phyloP scores from a whole-genome alignment of 2,888 invertebrate genomes.

The Lithophane ornitopus region DNA sequence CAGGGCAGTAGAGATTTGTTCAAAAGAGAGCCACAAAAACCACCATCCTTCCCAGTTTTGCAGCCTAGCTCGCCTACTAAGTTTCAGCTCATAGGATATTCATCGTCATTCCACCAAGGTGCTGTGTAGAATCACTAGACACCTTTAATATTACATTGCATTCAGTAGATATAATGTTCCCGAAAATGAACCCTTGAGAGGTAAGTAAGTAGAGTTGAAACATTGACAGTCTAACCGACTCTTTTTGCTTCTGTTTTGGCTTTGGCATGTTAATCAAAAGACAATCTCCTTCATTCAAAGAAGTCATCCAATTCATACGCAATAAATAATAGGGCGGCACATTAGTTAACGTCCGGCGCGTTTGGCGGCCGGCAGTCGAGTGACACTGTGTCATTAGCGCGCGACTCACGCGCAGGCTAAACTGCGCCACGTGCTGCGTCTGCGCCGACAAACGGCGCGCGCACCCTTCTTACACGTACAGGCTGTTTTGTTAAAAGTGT shows the following conservation, averaged over 20 bases:
- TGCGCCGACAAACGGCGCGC: slow-evolving; percentile 70
- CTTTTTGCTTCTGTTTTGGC: background rate
- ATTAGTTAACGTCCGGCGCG: slow-evolving; percentile 69
- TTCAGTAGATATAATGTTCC: no score
- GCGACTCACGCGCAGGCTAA: slow-evolving; percentile 87
- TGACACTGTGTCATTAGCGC: slow-evolving; percentile 84
- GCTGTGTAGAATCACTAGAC: no score
- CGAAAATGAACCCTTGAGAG: no score
- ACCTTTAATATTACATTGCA: no score
- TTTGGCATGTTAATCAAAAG: background rate
- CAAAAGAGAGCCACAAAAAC: no score
- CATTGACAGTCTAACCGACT: no score
- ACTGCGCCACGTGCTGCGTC: slow-evolving; percentile 86
- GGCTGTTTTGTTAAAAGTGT: slow-evolving; percentile 67
- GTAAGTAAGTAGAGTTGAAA: no score
- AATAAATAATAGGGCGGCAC: slow-evolving; percentile 61
- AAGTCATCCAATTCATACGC: slow-evolving; percentile 54
- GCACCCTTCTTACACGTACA: slow-evolving; percentile 80
- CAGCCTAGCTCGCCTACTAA: no score
- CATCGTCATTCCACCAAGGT: no score
- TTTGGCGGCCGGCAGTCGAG: slow-evolving; percentile 71
- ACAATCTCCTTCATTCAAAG: slow-evolving; percentile 31
- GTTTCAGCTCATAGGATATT: no score
- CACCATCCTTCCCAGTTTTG: no score
- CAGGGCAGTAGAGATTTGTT: background rate